phyloP scores from a whole-genome alignment of 2,888 invertebrate genomes.

The Hipparchia semele region DNA sequence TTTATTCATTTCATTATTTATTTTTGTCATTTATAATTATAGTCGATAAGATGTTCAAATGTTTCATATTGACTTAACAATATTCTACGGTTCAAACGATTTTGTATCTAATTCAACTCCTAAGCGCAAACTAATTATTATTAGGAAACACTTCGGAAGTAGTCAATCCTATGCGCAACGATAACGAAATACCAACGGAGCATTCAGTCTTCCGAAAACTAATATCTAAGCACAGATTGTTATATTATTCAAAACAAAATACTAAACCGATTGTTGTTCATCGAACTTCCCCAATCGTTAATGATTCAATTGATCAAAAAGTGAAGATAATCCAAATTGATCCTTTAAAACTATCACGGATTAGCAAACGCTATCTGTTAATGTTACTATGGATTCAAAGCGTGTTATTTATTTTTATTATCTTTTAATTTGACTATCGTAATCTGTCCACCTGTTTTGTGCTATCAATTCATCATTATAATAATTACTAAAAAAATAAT shows the following conservation, averaged over 20 bases:
- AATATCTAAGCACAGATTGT: too few species aligned
- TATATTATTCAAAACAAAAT: background rate
- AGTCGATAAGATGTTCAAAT: too few species aligned
- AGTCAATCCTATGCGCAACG: too few species aligned
- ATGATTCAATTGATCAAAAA: conserved; percentile 3
- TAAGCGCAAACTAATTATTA: too few species aligned
- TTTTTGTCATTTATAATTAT: too few species aligned
- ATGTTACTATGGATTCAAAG: background rate
- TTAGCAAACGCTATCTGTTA: background rate
- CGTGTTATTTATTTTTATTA: background rate
- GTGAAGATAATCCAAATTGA: conserved; percentile 1
- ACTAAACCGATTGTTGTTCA: background rate
- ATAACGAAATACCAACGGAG: too few species aligned
- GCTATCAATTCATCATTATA: background rate
- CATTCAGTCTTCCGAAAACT: too few species aligned
- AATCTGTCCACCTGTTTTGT: background rate
- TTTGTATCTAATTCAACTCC: too few species aligned
- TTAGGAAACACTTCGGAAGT: too few species aligned
- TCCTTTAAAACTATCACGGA: conserved; percentile 1
- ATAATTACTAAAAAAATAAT: background rate
- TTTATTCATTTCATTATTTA: too few species aligned
- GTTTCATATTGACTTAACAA: too few species aligned
- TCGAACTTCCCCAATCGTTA: background rate
- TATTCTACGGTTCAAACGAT: too few species aligned
- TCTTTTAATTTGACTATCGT: background rate